These are phyloP conservation scores for Amorpha juglandis DNA, from an alignment of 2,888 invertebrate species.

Conservation along the genomic window DNA sequence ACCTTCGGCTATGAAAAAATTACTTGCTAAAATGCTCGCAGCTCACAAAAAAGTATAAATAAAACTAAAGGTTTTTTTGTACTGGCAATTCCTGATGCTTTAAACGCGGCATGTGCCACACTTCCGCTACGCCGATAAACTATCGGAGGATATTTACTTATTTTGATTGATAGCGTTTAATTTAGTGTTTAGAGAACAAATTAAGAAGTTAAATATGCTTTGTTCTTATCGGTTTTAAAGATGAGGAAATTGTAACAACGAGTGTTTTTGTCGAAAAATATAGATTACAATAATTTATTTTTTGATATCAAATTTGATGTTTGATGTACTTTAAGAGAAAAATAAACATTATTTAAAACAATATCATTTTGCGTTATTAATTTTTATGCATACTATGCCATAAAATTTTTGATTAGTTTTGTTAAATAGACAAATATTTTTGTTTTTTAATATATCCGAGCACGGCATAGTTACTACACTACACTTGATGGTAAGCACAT, in stretches of 20 bases:
- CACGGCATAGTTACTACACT: too few species aligned
- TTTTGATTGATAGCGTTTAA: conserved; percentile 25
- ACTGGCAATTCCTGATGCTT: conserved; percentile 55
- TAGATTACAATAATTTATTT: too few species aligned
- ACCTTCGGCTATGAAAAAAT: conserved; percentile 64
- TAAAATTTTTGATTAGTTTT: too few species aligned
- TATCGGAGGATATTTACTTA: conserved; percentile 24
- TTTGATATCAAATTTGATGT: too few species aligned
- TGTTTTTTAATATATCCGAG: too few species aligned
- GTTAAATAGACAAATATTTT: too few species aligned
- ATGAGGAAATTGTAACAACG: conserved; percentile 6
- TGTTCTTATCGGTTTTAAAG: not conserved
- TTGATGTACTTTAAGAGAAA: too few species aligned
- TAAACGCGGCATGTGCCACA: conserved; percentile 68
- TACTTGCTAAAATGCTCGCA: conserved; percentile 71
- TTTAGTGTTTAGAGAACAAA: conserved; percentile 20
- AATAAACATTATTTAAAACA: too few species aligned
- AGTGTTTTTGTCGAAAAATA: not conserved
- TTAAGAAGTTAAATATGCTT: conserved; percentile 19
- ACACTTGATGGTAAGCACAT: too few species aligned
- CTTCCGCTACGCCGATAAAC: conserved; percentile 56
- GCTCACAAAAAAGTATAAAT: conserved; percentile 54
- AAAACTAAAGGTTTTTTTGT: conserved; percentile 59
- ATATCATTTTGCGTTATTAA: too few species aligned
- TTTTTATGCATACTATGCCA: too few species aligned